These are phyloP conservation scores for Drosophila rellima DNA, from an alignment of 2,888 invertebrate genomes.

Conservation along the genomic window DNA sequence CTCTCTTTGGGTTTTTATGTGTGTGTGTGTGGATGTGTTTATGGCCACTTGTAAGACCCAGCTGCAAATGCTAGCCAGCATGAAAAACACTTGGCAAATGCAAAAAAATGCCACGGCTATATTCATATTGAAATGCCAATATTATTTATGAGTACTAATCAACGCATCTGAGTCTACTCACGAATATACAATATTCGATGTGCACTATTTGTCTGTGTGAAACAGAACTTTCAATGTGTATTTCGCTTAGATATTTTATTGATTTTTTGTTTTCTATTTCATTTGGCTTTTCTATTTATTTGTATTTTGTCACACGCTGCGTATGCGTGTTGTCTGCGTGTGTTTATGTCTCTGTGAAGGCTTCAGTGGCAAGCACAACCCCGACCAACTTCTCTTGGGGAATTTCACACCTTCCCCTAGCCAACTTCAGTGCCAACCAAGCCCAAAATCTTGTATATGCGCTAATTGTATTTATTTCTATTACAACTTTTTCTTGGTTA, in stretches of 20 bases:
- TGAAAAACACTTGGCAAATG: conserved; percentile 38
- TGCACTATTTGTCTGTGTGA: conserved; percentile 43
- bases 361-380: conserved; percentile 34
- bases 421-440: conserved; percentile 21
- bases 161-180: conserved; percentile 26
- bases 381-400: neutral
- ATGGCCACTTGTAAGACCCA: conserved; percentile 79
- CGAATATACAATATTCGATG: conserved; percentile 20
- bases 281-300: conserved; percentile 17
- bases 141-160: conserved; percentile 56
- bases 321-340: conserved; percentile 41
- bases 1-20: neutral
- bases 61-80: conserved; percentile 27
- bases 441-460: conserved; percentile 50
- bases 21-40: conserved; percentile 52
- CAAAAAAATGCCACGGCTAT: conserved; percentile 34
- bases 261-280: conserved; percentile 46
- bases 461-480: conserved; percentile 61
- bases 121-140: conserved; percentile 42
- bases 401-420: neutral
- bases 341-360: conserved; percentile 35
- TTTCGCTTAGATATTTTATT: conserved; percentile 43
- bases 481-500: conserved; percentile 44
- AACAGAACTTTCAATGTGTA: conserved; percentile 38
- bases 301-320: conserved; percentile 51